These are phyloP conservation scores for Pristiophorus japonicus DNA, from an alignment of 2,113 vertebrate genomes.

Conservation along the genomic window DNA sequence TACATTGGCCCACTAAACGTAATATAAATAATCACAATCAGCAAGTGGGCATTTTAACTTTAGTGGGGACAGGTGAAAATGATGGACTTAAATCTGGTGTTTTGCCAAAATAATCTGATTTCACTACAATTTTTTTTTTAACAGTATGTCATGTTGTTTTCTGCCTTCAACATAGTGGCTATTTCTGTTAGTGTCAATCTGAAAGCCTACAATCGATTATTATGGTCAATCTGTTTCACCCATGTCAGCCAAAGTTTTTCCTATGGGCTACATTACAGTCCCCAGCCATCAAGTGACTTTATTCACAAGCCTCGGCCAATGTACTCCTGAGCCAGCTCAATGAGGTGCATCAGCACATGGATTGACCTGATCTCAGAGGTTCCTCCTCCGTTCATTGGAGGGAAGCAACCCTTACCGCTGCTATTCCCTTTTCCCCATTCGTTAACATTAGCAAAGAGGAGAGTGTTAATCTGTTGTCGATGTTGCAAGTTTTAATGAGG, in stretches of 20 bases:
- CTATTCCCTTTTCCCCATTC: background rate
- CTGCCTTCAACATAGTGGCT: background rate
- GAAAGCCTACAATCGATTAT: background rate
- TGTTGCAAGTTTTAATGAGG: slow-evolving; percentile 1
- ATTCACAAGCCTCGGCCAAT: background rate
- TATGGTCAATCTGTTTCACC: background rate
- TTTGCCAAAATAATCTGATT: background rate
- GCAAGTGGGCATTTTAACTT: background rate
- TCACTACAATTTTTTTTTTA: background rate
- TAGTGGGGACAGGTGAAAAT: background rate
- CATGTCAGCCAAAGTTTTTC: background rate
- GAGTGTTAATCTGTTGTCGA: background rate
- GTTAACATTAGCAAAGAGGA: background rate
- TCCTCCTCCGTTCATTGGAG: background rate
- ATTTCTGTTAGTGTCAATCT: background rate
- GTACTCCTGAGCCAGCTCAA: background rate
- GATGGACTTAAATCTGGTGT: background rate
- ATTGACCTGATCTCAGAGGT: background rate
- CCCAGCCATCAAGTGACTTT: background rate
- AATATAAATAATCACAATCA: background rate
- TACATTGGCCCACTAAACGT: background rate
- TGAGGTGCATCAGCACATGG: too few species aligned
- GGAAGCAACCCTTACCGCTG: background rate
- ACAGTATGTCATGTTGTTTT: background rate
- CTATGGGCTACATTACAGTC: background rate